Base-by-base conservation (phyloP, 1,140 invertebrate species). In the Drosophila pachea region DNA sequence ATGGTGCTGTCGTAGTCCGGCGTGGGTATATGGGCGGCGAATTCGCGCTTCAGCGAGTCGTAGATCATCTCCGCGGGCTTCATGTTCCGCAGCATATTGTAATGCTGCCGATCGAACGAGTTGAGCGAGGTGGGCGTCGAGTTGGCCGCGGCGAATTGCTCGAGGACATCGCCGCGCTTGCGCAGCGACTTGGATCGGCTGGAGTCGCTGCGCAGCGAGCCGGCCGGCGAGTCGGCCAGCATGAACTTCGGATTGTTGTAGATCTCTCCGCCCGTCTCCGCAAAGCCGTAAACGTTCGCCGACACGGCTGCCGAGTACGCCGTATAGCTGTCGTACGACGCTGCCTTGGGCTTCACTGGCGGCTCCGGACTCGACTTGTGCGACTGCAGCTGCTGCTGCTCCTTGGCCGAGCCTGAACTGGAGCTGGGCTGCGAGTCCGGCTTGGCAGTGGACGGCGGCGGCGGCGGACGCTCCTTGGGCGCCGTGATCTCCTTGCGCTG, bases 61-160 rank as follows among this genome's bases (percentile, higher is more conserved):
- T 93, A 92, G 0, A 93, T 91, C 89, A 92, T 92, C 82, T 93
- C 92, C 9, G 92, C 91, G 32, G 84, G 79, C 66, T 90, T 91
- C 81, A 91, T 91, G 69, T 90, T 90, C 5, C 87, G 75, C 55
- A 90, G 68, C 71, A 89, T 88, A 61, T 89, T 84, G 77, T 89
- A 88, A 29, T 88, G 87, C 50, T 87, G 81, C 0, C 76, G 73
- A 33, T 89, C 87, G 33, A 73, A 74, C 12, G 87, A 82, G 29
- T 67, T 78, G 6, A 84, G 59, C 0, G 76, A 86, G 11, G 71
- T 82, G 12, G 86, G 86, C n/a, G 78, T 88, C n/a, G 87, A 84
- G 5, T 84, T 76, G 36, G 83, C 78, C 5, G 83, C 78, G 0
- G 83, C 76, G 52, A 89, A 89, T 38, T 88, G 86, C 40, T 89